These are phyloP conservation scores for Sturnus vulgaris DNA, from an alignment of 2,113 vertebrate genomes.

Conservation along the genomic window DNA sequence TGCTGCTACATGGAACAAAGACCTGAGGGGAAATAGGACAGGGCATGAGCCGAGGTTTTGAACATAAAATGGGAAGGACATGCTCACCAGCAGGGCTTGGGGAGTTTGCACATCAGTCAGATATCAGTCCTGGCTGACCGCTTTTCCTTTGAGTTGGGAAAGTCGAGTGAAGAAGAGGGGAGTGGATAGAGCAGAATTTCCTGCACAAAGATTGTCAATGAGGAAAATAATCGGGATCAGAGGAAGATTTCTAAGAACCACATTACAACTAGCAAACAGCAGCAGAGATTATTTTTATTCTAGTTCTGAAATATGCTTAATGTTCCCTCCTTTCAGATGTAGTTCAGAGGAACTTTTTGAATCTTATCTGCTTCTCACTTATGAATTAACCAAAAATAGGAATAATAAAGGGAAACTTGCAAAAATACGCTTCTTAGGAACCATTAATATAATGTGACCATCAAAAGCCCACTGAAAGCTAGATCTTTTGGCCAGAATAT, in stretches of 20 bases:
- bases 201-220: neutral
- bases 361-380: neutral
- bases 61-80: neutral
- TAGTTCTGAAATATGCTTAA: neutral
- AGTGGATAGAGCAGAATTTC: neutral
- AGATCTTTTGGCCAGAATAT: neutral
- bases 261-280: neutral
- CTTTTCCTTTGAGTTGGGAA: neutral
- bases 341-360: neutral
- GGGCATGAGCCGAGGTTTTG: neutral
- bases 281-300: neutral
- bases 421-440: neutral
- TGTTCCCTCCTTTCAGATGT: neutral
- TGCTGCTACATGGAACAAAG: neutral
- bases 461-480: neutral
- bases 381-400: neutral
- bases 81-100: neutral
- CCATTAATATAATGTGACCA: neutral
- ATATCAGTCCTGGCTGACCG: accelerated
- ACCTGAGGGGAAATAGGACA: neutral
- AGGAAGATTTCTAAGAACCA: neutral
- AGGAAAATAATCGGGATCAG: neutral
- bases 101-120: accelerated
- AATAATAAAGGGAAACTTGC: neutral
- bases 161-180: neutral